Evolutionary conservation across 2,797 vertebrate species (phyloP).

Genomic region (Clamator glandarius): DNA sequence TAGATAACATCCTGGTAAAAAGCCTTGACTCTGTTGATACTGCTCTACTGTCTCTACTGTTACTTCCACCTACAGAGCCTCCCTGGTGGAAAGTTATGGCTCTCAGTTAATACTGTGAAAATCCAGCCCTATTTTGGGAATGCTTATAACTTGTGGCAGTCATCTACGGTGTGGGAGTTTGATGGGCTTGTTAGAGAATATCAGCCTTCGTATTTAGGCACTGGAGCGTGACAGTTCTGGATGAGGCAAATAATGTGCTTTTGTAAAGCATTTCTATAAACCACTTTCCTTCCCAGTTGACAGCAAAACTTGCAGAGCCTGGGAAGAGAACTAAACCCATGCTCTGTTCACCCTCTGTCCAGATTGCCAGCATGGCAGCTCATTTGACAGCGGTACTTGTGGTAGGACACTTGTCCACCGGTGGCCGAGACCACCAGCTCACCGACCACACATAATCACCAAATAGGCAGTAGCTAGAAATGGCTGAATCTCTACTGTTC

Average conservation of each 20-base stretch:
- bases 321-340: not conserved
- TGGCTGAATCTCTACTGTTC: not conserved
- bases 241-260: not conserved
- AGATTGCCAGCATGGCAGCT: not conserved
- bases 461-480: not conserved
- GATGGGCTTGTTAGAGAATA: not conserved
- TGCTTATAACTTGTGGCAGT: conserved; percentile 10
- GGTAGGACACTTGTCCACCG: not conserved
- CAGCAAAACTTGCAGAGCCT: not conserved
- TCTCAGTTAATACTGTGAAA: conserved; percentile 56
- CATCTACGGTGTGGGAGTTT: conserved; percentile 11
- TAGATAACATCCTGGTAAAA: not conserved
- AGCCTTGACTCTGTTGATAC: not conserved
- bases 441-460: rapidly evolving
- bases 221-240: not conserved
- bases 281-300: not conserved
- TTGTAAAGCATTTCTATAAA: not conserved
- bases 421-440: not conserved
- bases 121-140: conserved; percentile 59
- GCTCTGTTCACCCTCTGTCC: not conserved
- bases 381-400: not conserved
- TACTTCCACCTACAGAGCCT: conserved; percentile 51
- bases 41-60: conserved; percentile 20
- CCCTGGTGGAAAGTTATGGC: conserved; percentile 45
- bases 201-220: not conserved